These are phyloP conservation scores for Aulostomus chinensis DNA, from an alignment of 2,797 vertebrate genomes.

Conservation along the genomic window DNA sequence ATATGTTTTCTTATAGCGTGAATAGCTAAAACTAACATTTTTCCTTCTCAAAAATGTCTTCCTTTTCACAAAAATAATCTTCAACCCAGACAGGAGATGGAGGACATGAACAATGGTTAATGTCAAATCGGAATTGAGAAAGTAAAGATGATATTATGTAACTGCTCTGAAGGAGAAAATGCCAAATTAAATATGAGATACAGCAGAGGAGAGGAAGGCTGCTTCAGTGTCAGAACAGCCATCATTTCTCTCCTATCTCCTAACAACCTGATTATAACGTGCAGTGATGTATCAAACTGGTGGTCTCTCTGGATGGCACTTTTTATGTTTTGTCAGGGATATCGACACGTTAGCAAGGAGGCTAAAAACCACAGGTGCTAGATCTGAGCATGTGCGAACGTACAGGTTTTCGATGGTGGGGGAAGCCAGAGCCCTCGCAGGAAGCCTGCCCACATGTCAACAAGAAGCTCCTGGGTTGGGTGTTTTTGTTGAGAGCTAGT, in stretches of 20 bases:
- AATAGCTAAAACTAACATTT: slow-evolving; percentile 8
- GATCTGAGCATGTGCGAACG: no score
- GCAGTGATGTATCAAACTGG: slow-evolving; percentile 4
- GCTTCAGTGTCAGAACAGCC: slow-evolving; percentile 1
- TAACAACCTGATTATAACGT: no score
- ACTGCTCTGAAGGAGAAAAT: no score
- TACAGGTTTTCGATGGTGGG: no score
- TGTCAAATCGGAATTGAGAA: slow-evolving; percentile 20
- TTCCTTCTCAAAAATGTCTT: slow-evolving; percentile 7
- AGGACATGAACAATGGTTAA: slow-evolving; percentile 24
- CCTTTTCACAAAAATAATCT: slow-evolving; percentile 8
- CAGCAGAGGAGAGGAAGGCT: not conserved
- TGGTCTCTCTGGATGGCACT: slow-evolving; percentile 13
- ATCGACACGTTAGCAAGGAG: no score
- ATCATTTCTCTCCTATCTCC: not conserved
- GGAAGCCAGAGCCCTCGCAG: no score
- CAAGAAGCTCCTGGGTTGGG: no score
- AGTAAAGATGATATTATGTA: slow-evolving; percentile 15
- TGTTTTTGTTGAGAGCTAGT: no score
- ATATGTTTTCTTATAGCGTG: slow-evolving; percentile 13
- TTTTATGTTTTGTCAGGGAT: no score
- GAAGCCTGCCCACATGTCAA: no score
- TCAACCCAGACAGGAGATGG: slow-evolving; percentile 1
- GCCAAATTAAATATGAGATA: slow-evolving; percentile 15
- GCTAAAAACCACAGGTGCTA: no score